Conservation (phyloP, 2,888 invertebrate species). For the Pammene fasciana region DNA sequence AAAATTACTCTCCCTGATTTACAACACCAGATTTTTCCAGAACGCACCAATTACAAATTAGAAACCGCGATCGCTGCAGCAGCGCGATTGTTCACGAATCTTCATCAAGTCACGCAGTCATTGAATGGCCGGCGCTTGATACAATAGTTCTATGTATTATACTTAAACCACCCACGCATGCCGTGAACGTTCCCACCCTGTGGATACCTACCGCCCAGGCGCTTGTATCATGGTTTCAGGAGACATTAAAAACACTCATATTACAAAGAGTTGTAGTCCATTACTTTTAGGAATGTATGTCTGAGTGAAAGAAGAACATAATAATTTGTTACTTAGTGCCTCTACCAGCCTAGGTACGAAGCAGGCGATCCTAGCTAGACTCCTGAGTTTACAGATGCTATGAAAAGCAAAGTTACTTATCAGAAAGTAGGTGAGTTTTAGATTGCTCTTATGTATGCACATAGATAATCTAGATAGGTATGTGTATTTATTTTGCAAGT, state of each 20-base stretch:
- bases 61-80: slow-evolving; percentile 38
- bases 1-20: background rate
- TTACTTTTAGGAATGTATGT: background rate
- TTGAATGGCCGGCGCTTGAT: slow-evolving; percentile 44
- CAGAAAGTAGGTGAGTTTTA: too few relatives aligned
- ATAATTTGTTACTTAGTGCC: too few relatives aligned
- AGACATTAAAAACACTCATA: background rate
- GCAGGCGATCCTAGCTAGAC: too few relatives aligned
- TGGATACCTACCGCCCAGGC: background rate
- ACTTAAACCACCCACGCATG: slow-evolving; percentile 38
- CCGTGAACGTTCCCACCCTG: slow-evolving; percentile 27
- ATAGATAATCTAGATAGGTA: too few relatives aligned
- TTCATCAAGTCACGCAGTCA: slow-evolving; percentile 48
- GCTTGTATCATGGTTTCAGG: background rate
- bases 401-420: too few relatives aligned
- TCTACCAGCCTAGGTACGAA: too few relatives aligned
- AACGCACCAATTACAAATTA: slow-evolving; percentile 33
- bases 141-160: slow-evolving; percentile 29
- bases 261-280: background rate
- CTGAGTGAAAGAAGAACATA: background rate
- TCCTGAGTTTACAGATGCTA: too few relatives aligned
- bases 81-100: slow-evolving; percentile 46
- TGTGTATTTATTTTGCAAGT: too few relatives aligned
- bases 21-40: slow-evolving; percentile 27
- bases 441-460: too few relatives aligned